These are phyloP conservation scores for Ypsolopha sequella DNA, from an alignment of 2,888 invertebrate species.

Conservation along the genomic window DNA sequence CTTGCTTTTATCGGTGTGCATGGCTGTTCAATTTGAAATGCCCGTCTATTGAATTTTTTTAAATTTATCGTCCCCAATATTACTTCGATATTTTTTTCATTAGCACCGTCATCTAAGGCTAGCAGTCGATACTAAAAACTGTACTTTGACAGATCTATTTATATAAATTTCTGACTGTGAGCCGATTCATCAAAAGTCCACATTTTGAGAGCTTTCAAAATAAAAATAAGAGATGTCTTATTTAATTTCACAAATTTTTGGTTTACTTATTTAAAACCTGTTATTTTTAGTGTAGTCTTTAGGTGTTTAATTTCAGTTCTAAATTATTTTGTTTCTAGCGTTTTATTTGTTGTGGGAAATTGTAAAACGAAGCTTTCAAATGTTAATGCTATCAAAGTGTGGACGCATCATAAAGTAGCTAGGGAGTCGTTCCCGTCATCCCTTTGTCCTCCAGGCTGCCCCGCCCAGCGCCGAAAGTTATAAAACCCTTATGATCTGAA, in stretches of 20 bases:
- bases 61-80: background rate
- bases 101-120: slow-evolving; percentile 49
- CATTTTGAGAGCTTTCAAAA: slow-evolving; percentile 43
- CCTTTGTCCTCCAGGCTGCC: slow-evolving; percentile 46
- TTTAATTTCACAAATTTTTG: no score
- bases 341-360: slow-evolving; percentile 1
- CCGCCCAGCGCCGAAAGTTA: slow-evolving; percentile 64
- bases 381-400: slow-evolving; percentile 48
- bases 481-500: slow-evolving; percentile 36
- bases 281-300: no score
- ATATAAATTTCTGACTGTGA: no score
- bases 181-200: slow-evolving; percentile 27
- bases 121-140: slow-evolving; percentile 21
- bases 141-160: no score
- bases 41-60: slow-evolving; percentile 19
- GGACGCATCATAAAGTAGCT: slow-evolving; percentile 40
- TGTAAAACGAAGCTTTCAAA: slow-evolving; percentile 5
- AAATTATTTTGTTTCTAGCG: slow-evolving; percentile 6
- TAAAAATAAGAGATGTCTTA: no score
- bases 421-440: slow-evolving; percentile 39
- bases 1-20: slow-evolving; percentile 57
- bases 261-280: no score
- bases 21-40: slow-evolving; percentile 42
- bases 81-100: background rate
- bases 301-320: background rate